These are phyloP conservation scores for Cisticola juncidis DNA, from an alignment of 2,113 vertebrate genomes.

Conservation along the genomic window DNA sequence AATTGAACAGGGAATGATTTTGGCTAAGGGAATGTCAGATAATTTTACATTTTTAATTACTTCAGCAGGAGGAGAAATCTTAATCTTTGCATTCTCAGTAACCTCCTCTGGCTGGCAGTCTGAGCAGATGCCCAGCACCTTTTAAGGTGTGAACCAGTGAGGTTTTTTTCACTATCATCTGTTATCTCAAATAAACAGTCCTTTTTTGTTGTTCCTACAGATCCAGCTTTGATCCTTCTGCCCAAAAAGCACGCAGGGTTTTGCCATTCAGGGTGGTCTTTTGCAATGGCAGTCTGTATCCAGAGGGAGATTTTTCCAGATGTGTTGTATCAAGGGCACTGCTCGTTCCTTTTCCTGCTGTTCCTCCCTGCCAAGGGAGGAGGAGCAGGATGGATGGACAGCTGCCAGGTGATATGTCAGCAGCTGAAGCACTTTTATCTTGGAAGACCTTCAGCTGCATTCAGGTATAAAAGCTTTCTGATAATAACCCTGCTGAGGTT, in stretches of 20 bases:
- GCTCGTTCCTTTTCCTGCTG: background rate
- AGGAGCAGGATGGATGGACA: background rate
- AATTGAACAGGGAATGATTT: background rate
- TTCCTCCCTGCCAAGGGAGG: background rate
- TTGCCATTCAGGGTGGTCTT: background rate
- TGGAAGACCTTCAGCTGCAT: background rate
- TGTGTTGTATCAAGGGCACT: background rate
- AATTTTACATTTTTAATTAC: background rate
- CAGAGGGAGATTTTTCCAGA: background rate
- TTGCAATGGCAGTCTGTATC: accelerated
- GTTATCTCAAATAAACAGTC: background rate
- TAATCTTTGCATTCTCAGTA: background rate
- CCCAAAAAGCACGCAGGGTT: background rate
- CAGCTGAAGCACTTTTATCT: background rate
- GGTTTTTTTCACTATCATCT: background rate
- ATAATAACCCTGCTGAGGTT: background rate
- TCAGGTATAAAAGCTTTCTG: background rate
- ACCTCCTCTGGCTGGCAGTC: background rate
- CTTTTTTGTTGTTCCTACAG: background rate
- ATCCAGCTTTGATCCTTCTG: background rate
- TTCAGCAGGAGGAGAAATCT: background rate
- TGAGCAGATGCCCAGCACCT: background rate
- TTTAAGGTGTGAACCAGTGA: background rate
- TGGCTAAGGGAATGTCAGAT: background rate
- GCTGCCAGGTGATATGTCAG: background rate